Conservation (phyloP, 37 sponge, comb jelly and placozoan genomes). For the Haliclona indistincta region DNA sequence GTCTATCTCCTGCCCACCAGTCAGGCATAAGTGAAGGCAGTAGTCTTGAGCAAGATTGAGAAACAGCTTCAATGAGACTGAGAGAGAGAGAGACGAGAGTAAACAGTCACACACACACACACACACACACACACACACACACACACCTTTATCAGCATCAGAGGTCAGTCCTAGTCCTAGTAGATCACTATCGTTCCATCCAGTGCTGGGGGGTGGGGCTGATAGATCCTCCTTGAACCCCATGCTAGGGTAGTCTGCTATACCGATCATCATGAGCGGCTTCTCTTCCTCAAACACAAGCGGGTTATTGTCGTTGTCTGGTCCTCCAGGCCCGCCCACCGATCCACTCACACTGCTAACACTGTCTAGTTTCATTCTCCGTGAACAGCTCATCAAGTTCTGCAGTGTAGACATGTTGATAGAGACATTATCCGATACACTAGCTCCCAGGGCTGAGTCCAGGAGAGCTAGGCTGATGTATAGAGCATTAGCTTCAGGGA, state of each 20-base stretch:
- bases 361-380: slow-evolving; percentile 57
- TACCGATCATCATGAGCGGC: slow-evolving; percentile 64
- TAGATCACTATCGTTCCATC: not conserved
- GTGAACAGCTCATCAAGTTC: slow-evolving; percentile 8
- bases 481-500: slow-evolving; percentile 71
- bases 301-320: not conserved
- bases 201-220: not conserved
- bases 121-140: slow-evolving; percentile 5
- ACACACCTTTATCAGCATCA: not conserved
- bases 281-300: slow-evolving; percentile 47
- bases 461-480: slow-evolving; percentile 59
- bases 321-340: not conserved
- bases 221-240: slow-evolving; percentile 46
- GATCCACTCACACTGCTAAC: slow-evolving; percentile 6
- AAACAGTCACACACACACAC: slow-evolving; percentile 21
- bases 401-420: slow-evolving; percentile 31
- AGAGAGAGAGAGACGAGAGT: not conserved
- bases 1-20: not conserved
- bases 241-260: slow-evolving; percentile 57
- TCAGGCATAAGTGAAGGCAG: slow-evolving; percentile 49
- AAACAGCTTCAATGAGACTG: slow-evolving; percentile 16
- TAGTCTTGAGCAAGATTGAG: slow-evolving; percentile 52
- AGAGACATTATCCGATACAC: slow-evolving; percentile 29
- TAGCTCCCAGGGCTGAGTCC: slow-evolving; percentile 56
- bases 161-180: not conserved